Percentiles rank a stretch among this genome's conserved stretches.
phyloP scores from a whole-genome alignment of 1,140 invertebrate genomes.

The Temnothorax nylanderi region DNA sequence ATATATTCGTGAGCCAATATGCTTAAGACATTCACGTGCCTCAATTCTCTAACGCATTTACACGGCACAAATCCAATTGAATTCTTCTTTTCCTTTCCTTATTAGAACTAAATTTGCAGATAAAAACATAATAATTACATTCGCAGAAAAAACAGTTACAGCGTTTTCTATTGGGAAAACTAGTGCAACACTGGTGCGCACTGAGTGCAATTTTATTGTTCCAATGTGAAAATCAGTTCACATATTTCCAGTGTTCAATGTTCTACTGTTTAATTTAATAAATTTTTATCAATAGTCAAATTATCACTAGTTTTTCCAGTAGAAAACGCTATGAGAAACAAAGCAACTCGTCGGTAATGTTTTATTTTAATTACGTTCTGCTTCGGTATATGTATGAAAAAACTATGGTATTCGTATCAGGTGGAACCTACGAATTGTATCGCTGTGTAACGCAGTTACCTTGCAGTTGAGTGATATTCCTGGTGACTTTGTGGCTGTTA shows the following conservation, averaged over 20 bases:
- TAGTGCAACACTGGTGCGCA: too few species aligned
- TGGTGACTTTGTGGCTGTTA: slow-evolving; percentile 64
- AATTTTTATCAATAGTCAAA: too few species aligned
- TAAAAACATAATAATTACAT: background rate
- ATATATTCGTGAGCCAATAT: background rate
- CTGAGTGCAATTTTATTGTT: too few species aligned
- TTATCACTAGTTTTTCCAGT: too few species aligned
- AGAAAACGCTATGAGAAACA: background rate
- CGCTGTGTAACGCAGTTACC: slow-evolving; percentile 73
- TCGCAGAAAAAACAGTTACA: background rate
- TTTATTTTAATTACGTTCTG: background rate
- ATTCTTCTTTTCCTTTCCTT: background rate
- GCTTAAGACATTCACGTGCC: background rate
- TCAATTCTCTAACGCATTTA: background rate
- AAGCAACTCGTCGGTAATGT: background rate
- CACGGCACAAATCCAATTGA: background rate
- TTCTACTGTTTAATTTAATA: too few species aligned
- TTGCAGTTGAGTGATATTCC: slow-evolving; percentile 76
- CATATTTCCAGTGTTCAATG: too few species aligned
- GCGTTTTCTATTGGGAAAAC: too few species aligned
- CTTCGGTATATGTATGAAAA: background rate
- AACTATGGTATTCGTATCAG: background rate
- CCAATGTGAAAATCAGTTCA: too few species aligned
- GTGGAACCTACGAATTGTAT: background rate
- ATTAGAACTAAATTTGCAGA: background rate